Evolutionary conservation across 2,888 invertebrate genomes (phyloP), one percentile per base, ranked within the genome.

Genomic region (Cheilosia vernalis): DNA sequence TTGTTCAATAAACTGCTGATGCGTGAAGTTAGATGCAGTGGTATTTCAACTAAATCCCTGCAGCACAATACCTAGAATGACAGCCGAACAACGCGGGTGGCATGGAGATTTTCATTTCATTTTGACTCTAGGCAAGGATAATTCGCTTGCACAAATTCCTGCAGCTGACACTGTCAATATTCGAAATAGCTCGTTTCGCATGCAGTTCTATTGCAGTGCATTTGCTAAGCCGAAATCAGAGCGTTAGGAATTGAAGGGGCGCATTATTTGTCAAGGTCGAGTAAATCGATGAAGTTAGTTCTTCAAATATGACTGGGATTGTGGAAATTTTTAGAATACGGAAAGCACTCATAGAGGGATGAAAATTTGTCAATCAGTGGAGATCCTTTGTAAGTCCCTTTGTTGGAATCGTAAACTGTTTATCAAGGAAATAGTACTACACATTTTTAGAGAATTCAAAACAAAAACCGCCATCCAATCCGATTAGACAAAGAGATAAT

Each of bases 1-100:
- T 51, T 70, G 21, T 72, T 27, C 42, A 79, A 51, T 51, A 64
- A 79, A 72, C 51, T 64, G 33, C 73, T 80, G 73, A 66, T 80
- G 79, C 79, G 66, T 80, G 51, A 80, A 80, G 53, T 66, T 60
- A 24, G 73, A 60, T 33, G 51, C 44, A 49, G 56, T 64, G 40
- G 40, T 9, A 33, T 19, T 53, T 24, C n/a, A 17, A 73, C 37
- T 58, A 27, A 27, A 61, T 24, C 60, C 58, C 63, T 51, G 15
- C 21, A 72, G 72, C 49, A 21, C 15, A 30, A 13, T 15, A 58
- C 33, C 58, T 64, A 42, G 21, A 30, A 17, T 17, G 21, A 58
- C 49, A 42, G 30, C 10, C n/a, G 10, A 49, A 17, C 13, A 40
- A 4, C 19, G 40, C 17, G 7, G 21, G 44, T 30, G 7, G 61